phyloP scores from a whole-genome alignment of 2,113 vertebrate genomes.

The Syngnathus typhle region DNA sequence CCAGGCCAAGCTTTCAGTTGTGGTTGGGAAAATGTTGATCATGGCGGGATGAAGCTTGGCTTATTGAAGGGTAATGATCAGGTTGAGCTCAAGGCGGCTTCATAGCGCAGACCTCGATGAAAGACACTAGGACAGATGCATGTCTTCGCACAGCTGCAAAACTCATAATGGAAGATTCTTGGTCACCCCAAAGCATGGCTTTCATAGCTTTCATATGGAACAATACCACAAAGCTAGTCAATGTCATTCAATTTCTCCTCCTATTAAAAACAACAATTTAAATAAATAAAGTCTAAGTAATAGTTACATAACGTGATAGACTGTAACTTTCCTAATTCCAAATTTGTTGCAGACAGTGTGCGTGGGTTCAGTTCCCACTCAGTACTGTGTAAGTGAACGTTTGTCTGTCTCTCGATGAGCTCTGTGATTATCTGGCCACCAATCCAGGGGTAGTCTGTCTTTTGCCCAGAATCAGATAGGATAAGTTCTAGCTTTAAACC shows the following conservation, averaged over 20 bases:
- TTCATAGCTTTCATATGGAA: not conserved
- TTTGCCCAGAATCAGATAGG: too few relatives aligned
- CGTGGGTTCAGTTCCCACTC: not conserved
- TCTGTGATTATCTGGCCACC: too few relatives aligned
- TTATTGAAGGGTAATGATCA: conserved; percentile 55
- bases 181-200: conserved; percentile 12
- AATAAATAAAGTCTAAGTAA: not conserved
- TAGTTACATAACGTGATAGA: not conserved
- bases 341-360: not conserved
- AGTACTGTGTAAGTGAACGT: not conserved
- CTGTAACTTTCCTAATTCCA: not conserved
- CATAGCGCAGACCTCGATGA: conserved; percentile 45
- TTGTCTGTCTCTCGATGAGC: too few relatives aligned
- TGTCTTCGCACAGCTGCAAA: conserved; percentile 17
- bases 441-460: too few relatives aligned
- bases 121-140: conserved; percentile 37
- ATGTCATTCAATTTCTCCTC: not conserved
- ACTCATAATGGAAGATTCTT: conserved; percentile 26
- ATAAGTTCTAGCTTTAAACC: too few relatives aligned
- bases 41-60: conserved; percentile 24
- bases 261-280: not conserved
- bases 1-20: conserved; percentile 50
- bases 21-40: conserved; percentile 47
- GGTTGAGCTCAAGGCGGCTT: conserved; percentile 30
- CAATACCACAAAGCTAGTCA: not conserved